phyloP scores from a whole-genome alignment of 2,888 invertebrate genomes.

The Erynnis tages region DNA sequence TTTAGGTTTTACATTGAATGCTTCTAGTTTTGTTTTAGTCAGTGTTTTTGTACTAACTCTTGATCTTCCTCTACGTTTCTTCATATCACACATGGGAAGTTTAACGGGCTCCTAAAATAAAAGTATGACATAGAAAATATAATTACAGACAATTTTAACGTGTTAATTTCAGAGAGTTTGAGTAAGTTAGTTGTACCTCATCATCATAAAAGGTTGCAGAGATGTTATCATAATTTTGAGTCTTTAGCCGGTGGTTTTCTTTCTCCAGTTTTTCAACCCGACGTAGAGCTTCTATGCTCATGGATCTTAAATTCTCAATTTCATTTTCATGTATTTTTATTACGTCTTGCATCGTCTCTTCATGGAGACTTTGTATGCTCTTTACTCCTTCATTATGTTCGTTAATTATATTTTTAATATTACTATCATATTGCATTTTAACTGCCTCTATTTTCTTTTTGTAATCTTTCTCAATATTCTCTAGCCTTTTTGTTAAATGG shows the following conservation, averaged over 20 bases:
- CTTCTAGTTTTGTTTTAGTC: slow-evolving; percentile 65
- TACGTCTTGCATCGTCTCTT: slow-evolving; percentile 72
- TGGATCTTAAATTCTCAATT: slow-evolving; percentile 68
- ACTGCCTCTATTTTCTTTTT: slow-evolving; percentile 68
- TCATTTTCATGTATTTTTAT: slow-evolving; percentile 75
- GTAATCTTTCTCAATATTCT: slow-evolving; percentile 60
- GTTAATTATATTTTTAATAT: slow-evolving; percentile 75
- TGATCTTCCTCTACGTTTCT: slow-evolving; percentile 42
- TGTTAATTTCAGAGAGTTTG: no score
- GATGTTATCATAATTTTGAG: slow-evolving; percentile 41
- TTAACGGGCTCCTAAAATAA: slow-evolving; percentile 52
- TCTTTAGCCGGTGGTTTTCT: slow-evolving; percentile 57
- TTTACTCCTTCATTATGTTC: slow-evolving; percentile 79
- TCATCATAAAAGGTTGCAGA: slow-evolving; percentile 36
- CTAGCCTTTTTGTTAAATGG: slow-evolving; percentile 51
- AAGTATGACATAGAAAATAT: slow-evolving; percentile 14
- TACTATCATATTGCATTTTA: slow-evolving; percentile 77
- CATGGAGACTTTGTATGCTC: slow-evolving; percentile 77
- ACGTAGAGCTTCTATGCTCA: slow-evolving; percentile 72
- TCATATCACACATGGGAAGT: slow-evolving; percentile 44
- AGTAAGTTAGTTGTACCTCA: no score
- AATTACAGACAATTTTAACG: no score
- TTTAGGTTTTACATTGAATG: slow-evolving; percentile 62
- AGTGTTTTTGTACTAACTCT: slow-evolving; percentile 48
- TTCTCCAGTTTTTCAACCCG: slow-evolving; percentile 66